phyloP scores from a whole-genome alignment of 2,888 invertebrate genomes.

The Xylocampa areola region DNA sequence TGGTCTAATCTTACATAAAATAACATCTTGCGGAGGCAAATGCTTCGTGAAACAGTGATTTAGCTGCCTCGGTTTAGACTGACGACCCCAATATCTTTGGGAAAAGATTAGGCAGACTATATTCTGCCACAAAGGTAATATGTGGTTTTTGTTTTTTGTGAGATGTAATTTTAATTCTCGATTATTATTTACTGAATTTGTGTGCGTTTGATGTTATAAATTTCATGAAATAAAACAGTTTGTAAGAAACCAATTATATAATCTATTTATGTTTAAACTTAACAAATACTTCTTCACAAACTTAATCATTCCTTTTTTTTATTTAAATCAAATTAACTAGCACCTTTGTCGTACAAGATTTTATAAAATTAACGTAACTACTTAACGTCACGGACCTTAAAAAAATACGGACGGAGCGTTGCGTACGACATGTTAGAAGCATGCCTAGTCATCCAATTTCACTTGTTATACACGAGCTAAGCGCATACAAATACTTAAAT shows the following conservation, averaged over 20 bases:
- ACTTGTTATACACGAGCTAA: too few species aligned
- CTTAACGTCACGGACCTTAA: neutral
- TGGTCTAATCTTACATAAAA: too few species aligned
- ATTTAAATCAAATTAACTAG: neutral
- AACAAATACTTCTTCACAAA: conserved; percentile 18
- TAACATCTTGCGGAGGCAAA: too few species aligned
- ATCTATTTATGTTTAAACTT: conserved; percentile 38
- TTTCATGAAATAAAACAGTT: conserved; percentile 39
- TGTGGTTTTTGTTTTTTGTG: neutral
- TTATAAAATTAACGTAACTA: too few species aligned
- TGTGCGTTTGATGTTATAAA: conserved; percentile 27
- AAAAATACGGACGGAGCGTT: too few species aligned
- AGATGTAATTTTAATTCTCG: neutral
- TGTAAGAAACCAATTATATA: conserved; percentile 20
- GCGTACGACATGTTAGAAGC: too few species aligned
- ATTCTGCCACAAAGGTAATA: neutral
- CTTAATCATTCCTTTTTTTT: neutral
- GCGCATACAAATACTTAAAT: too few species aligned
- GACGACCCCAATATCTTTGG: too few species aligned
- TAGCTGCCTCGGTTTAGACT: too few species aligned
- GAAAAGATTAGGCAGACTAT: too few species aligned
- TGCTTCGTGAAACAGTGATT: too few species aligned
- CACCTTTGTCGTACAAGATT: neutral
- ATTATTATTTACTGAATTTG: conserved; percentile 12
- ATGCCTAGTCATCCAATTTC: too few species aligned